These are phyloP conservation scores for Cavia porcellus DNA, from an alignment of 2,113 vertebrate genomes.

Conservation along the genomic window DNA sequence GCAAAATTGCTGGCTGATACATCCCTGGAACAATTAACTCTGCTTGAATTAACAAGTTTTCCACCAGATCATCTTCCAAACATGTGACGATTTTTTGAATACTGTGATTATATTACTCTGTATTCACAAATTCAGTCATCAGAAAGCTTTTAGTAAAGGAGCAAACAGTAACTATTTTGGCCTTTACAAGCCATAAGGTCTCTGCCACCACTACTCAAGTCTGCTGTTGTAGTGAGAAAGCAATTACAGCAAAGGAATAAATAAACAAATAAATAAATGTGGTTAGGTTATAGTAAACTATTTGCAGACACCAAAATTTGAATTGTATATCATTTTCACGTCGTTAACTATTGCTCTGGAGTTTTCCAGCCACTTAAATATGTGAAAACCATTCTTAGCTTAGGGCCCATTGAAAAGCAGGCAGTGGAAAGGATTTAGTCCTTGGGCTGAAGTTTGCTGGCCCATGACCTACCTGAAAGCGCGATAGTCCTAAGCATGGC, in stretches of 20 bases:
- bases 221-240: neutral
- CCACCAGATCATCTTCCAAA: neutral
- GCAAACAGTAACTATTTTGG: constrained; percentile 44
- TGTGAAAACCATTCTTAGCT: neutral
- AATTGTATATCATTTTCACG: constrained; percentile 4
- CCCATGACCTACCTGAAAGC: neutral
- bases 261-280: neutral
- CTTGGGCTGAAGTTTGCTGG: neutral
- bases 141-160: neutral
- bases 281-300: neutral
- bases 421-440: neutral
- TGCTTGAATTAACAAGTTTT: neutral
- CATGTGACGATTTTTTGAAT: neutral
- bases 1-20: neutral
- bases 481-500: neutral
- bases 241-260: constrained; percentile 19
- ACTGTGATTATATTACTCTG: neutral
- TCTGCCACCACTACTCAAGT: neutral
- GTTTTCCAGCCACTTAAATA: neutral
- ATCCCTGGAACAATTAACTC: neutral
- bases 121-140: neutral
- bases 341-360: constrained; percentile 20
- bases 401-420: neutral
- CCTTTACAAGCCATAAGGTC: neutral
- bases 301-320: neutral